A percentile compares a stretch with the other conserved stretches of the same genome.
phyloP scores from a whole-genome alignment of 2,888 invertebrate species.

The Agrochola macilenta region DNA sequence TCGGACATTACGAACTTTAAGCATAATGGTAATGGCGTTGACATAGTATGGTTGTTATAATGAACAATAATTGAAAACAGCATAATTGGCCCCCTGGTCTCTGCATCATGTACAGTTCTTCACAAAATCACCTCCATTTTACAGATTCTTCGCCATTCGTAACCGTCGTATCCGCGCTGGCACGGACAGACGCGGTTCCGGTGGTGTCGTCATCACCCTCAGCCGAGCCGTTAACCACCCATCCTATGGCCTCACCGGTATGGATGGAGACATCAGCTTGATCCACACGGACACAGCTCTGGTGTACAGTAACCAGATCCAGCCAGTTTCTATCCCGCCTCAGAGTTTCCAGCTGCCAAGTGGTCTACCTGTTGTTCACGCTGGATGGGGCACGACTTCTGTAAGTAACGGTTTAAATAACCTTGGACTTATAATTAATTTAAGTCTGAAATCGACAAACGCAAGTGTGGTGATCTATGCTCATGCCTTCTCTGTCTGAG shows the following conservation, averaged over 20 bases:
- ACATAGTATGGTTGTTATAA: background rate
- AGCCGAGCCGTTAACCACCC: slow-evolving; percentile 67
- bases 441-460: background rate
- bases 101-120: background rate
- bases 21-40: too few species aligned
- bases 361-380: slow-evolving; percentile 66
- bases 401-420: slow-evolving; percentile 58
- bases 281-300: slow-evolving; percentile 60
- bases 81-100: too few species aligned
- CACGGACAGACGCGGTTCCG: slow-evolving; percentile 64
- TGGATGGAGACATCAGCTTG: slow-evolving; percentile 72
- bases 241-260: slow-evolving; percentile 54
- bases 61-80: background rate
- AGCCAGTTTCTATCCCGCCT: slow-evolving; percentile 51
- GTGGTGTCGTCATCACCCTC: slow-evolving; percentile 65
- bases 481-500: background rate
- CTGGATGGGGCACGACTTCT: slow-evolving; percentile 72
- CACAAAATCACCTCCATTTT: background rate
- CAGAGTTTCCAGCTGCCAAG: slow-evolving; percentile 58
- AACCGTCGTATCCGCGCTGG: slow-evolving; percentile 73
- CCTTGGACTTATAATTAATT: background rate
- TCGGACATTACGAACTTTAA: background rate
- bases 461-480: background rate
- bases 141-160: slow-evolving; percentile 41
- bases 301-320: slow-evolving; percentile 51